Conservation (phyloP, 2,888 invertebrate species). For the Craniophora ligustri region DNA sequence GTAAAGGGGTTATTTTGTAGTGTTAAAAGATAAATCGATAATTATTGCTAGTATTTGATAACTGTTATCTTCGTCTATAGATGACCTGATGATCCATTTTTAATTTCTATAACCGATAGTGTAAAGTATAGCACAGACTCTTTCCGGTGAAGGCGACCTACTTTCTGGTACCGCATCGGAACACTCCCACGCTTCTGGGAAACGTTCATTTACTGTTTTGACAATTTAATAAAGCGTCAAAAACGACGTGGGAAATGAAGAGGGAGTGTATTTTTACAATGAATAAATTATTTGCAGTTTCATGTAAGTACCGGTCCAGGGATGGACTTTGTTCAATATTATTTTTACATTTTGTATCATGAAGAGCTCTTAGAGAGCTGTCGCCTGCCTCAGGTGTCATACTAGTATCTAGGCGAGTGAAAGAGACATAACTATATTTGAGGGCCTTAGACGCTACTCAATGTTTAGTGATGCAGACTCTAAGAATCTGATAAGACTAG, state of each 20-base stretch:
- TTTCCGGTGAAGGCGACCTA: constrained; percentile 74
- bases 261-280: constrained; percentile 28
- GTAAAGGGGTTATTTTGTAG: neutral
- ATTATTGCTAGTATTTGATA: neutral
- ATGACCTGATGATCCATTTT: constrained; percentile 23
- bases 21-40: neutral
- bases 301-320: neutral
- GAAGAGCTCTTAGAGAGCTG: too few relatives aligned
- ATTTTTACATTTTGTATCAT: too few relatives aligned
- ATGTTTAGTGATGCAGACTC: too few relatives aligned
- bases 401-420: too few relatives aligned
- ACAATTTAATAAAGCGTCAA: constrained; percentile 75
- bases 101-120: constrained; percentile 28
- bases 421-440: too few relatives aligned
- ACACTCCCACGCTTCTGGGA: constrained; percentile 79
- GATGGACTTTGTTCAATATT: neutral
- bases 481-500: too few relatives aligned
- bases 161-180: constrained; percentile 59
- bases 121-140: constrained; percentile 31
- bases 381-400: too few relatives aligned
- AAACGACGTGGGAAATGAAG: constrained; percentile 55
- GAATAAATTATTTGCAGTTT: constrained; percentile 27
- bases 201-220: constrained; percentile 73
- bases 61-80: constrained; percentile 15
- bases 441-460: too few relatives aligned